Percentiles rank a stretch among this genome's conserved stretches.
phyloP scores from a whole-genome alignment of 2,888 invertebrate species.

The Steinernema carpocapsae region DNA sequence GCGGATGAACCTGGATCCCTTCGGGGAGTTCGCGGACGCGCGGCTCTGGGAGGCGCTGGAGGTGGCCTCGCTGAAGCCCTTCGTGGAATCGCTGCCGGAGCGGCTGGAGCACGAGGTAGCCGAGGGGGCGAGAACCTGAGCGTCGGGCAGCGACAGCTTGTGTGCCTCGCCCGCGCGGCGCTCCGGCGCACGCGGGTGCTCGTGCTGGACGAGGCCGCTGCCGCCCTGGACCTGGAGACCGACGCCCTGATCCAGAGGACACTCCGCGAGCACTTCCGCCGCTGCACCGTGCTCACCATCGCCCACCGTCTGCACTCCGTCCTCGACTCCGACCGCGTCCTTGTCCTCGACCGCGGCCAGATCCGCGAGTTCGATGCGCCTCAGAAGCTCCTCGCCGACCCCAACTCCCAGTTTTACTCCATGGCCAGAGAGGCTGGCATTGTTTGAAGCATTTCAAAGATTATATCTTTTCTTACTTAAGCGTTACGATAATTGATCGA shows the following conservation, averaged over 20 bases:
- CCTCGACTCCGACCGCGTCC: slow-evolving; percentile 80
- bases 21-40: slow-evolving; percentile 79
- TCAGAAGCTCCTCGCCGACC: slow-evolving; percentile 75
- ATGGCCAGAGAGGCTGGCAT: slow-evolving; percentile 71
- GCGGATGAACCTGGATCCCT: slow-evolving; percentile 90
- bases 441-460: no score
- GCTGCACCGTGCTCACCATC: slow-evolving; percentile 76
- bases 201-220: slow-evolving; percentile 71
- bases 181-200: slow-evolving; percentile 70
- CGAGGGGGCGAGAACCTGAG: slow-evolving; percentile 33
- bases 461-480: no score
- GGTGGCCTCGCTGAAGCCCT: slow-evolving; percentile 80
- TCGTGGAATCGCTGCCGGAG: slow-evolving; percentile 78
- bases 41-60: slow-evolving; percentile 79
- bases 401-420: slow-evolving; percentile 76
- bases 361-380: slow-evolving; percentile 78
- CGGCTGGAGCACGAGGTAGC: slow-evolving; percentile 32
- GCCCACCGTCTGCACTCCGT: slow-evolving; percentile 79
- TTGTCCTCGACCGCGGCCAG: slow-evolving; percentile 80
- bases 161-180: slow-evolving; percentile 71
- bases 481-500: no score
- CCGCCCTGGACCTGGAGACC: slow-evolving; percentile 70
- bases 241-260: slow-evolving; percentile 74
- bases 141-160: slow-evolving; percentile 23
- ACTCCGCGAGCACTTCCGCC: slow-evolving; percentile 79